phyloP scores from a whole-genome alignment of 2,888 invertebrate species.

The Hirtodrosophila trivittata region DNA sequence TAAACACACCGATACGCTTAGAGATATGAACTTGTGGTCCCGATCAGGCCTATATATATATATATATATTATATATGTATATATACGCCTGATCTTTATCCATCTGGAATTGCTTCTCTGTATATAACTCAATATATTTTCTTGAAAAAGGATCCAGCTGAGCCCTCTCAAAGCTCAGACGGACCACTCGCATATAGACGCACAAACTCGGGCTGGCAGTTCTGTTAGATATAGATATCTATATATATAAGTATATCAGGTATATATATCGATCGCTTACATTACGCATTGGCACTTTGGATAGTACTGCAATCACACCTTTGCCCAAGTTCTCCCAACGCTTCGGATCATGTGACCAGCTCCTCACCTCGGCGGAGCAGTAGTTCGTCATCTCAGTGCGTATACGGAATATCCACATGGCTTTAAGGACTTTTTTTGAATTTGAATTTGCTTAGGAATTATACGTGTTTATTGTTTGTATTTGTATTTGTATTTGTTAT shows the following conservation, averaged over 20 bases:
- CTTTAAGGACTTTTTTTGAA: conserved; percentile 14
- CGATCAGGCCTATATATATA: too few species aligned
- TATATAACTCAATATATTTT: too few species aligned
- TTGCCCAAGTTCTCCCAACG: conserved; percentile 45
- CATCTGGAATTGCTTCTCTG: too few species aligned
- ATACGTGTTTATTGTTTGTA: neutral
- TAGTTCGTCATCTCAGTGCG: conserved; percentile 31
- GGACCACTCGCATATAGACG: conserved; percentile 44
- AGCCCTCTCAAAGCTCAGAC: conserved; percentile 27
- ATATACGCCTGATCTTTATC: too few species aligned
- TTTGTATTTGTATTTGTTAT: neutral
- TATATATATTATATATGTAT: too few species aligned
- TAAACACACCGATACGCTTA: too few species aligned
- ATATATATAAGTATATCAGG: neutral
- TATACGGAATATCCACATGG: conserved; percentile 38
- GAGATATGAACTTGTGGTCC: too few species aligned
- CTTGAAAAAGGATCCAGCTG: too few species aligned
- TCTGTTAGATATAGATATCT: conserved; percentile 9
- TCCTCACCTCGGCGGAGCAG: conserved; percentile 29
- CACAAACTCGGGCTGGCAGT: conserved; percentile 44
- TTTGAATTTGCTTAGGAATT: conserved; percentile 3
- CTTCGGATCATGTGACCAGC: conserved; percentile 37
- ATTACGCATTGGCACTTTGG: conserved; percentile 44
- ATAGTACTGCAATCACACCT: conserved; percentile 26
- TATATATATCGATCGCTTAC: conserved; percentile 17